Base-by-base conservation (phyloP, 2,888 invertebrate species). In the Oscheius sp. region DNA sequence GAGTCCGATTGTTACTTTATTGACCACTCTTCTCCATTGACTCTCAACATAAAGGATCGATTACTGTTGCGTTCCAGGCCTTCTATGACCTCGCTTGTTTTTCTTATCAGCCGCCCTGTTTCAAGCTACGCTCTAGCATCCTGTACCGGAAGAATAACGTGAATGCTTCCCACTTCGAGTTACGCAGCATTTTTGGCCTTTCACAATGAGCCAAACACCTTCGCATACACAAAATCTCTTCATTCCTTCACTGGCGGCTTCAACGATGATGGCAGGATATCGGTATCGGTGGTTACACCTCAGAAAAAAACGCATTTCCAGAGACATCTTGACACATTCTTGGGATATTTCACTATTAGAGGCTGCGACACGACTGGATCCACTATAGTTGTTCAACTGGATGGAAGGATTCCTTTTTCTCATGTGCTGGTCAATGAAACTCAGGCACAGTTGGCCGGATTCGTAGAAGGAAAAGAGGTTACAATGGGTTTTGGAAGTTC, bases 381-480 rank as follows among this genome's bases (percentile, higher is more conserved):
- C n/a, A 75, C 70, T 48, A 75, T 66, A 11, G 78, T 78, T 65
- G 42, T 81, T 50, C 79, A 83, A 73, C 48, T 83, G 1, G 79
- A 78, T 48, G 83, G 83, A 9, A 68, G 70, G 42, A 35, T 68
- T 58, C 81, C 79, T 42, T 81, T 83, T 70, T 80, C 81, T 9
- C 76, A 79, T 63, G 75, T 83, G 65, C 79, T 79, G 32, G 58
- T 83, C 42, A 83, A 81, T 74, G 75, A 78, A 2, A 76, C 78
- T n/a, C 79, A 81, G 62, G 81, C 80, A 13, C 74, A 76, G 35
- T 70, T 80, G 32, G 76, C 79, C 10, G 83, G 81, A 57, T 81
- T 83, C 65, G 74, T 77, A 42, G 80, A 83, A 48, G 76, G 71
- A 57, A 77, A 81, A 66, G 83, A 83, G 75, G 83, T 81, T 62